Conservation (phyloP, 2,888 invertebrate genomes). For the Catocala fraxini region DNA sequence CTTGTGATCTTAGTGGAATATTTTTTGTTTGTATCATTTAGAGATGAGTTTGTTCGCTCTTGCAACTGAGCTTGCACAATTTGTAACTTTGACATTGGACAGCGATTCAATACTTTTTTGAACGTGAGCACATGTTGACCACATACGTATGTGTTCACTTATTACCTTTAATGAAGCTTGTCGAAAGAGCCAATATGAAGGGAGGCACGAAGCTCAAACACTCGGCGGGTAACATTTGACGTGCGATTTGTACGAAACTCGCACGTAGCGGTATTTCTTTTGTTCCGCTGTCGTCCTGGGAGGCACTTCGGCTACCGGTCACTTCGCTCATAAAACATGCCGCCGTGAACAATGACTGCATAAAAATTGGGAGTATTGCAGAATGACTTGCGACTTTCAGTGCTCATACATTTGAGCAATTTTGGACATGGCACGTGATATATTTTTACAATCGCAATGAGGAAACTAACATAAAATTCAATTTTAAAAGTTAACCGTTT, state of each 20-base stretch:
- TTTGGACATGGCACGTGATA: neutral
- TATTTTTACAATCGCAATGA: too few relatives aligned
- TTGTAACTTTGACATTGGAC: too few relatives aligned
- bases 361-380: slow-evolving; percentile 60
- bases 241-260: slow-evolving; percentile 49
- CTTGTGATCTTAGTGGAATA: neutral
- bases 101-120: too few relatives aligned
- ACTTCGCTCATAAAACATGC: slow-evolving; percentile 58
- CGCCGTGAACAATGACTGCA: slow-evolving; percentile 69
- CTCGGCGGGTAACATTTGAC: slow-evolving; percentile 41
- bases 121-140: neutral
- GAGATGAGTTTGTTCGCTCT: neutral
- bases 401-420: neutral
- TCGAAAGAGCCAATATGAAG: slow-evolving; percentile 68
- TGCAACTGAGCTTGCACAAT: too few relatives aligned
- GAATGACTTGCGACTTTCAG: slow-evolving; percentile 4
- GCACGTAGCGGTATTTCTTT: slow-evolving; percentile 63
- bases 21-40: neutral
- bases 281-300: slow-evolving; percentile 62
- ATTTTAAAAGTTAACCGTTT: too few relatives aligned
- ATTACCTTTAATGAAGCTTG: slow-evolving; percentile 66
- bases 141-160: slow-evolving; percentile 37
- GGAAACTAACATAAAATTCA: too few relatives aligned
- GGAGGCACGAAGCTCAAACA: slow-evolving; percentile 65
- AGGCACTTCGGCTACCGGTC: slow-evolving; percentile 62